Base-by-base conservation (phyloP, 2,797 vertebrate species). In the Salmo trutta region DNA sequence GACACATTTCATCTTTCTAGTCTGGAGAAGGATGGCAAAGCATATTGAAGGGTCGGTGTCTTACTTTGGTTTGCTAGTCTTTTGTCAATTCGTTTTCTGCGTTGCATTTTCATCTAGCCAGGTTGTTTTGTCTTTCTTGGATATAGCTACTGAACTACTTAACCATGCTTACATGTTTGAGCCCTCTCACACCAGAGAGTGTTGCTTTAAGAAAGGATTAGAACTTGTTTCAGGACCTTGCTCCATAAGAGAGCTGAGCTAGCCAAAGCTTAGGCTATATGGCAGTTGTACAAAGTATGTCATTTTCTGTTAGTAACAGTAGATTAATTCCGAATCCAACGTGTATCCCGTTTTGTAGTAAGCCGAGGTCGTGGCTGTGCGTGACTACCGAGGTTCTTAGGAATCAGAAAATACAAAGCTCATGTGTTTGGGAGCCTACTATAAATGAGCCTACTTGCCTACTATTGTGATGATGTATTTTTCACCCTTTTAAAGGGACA, bases 121-220 rank as follows among this genome's bases (percentile, higher is more conserved):
- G 12, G 56, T 15, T 16, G 65, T 31, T 31, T 15, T 33, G 6
- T 31, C 0, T 14, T 67, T 10, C 16, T 29, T 67, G 65, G 65
- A 15, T 4, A 66, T 15, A 27, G 41, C 67, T 31, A 16, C 8
- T 7, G 2, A 69, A 5, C 12, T 24, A 15, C 14, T 6, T 72
- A 53, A 16, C 47, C 21, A 54, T 53, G 70, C 70, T 52, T 51
- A 71, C 24, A 31, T 7, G 24, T 29, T 17, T 53, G 15, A 53
- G 29, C 33, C 21, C 24, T 27, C 24, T 29, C 6, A 16, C 27
- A 5, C 12, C 27, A 53, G 51, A 33, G 31, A 17, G 16, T 72
- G 47, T 54, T 72, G 12, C 19, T 72, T 72, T 53, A 53, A 7
- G 51, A 72, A 27, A 72, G 21, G 47, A 53, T 54, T 17, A 72